Evolutionary conservation across 2,797 vertebrate genomes (phyloP), one percentile per base, ranked within the genome.

Genomic region (Brachyrhaphis roseni): DNA sequence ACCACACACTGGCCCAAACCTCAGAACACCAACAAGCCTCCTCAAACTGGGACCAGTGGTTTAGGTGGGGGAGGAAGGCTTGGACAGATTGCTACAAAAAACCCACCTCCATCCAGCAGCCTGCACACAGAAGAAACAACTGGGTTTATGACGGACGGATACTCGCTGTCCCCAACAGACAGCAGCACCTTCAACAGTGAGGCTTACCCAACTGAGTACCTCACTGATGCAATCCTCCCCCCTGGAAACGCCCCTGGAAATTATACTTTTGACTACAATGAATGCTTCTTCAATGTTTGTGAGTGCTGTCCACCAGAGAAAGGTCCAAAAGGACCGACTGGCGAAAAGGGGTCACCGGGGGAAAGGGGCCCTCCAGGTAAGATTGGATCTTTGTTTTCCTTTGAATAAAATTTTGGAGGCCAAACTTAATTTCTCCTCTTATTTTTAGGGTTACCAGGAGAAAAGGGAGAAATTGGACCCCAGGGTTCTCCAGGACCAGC

Each of bases 261-360:
- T 85, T 96, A 95, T 88, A 97, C 97, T 0, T 90, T 98, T 0
- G 97, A 98, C 83, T 90, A 96, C 1, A 96, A 93, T 0, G 97
- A 97, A 83, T 98, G 97, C 90, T 97, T 97, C 93, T 96, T 97
- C 90, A 98, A 99, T 91, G 95, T 98, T 89, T 99, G 98, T 77
- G 97, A 97, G 84, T 99, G 98, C 87, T 99, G 98, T 89, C 95
- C 95, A 0, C 93, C 96, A 5, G 78, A 92, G 8, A 84, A n/a
- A 43, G 97, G 97, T 1, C 95, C 94, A 0, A 87, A 87, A 34
- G 98, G 97, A 74, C 95, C 96, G 26, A 89, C 84, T 0, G 95
- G 95, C 71, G 93, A 93, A 23, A 82, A 12, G 28, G 92, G 94
- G n/a, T 82, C 53, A 3, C 88, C 83, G 0, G 95, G 95, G 77